Conservation (phyloP, 2,113 vertebrate genomes). For the Plectropomus leopardus region DNA sequence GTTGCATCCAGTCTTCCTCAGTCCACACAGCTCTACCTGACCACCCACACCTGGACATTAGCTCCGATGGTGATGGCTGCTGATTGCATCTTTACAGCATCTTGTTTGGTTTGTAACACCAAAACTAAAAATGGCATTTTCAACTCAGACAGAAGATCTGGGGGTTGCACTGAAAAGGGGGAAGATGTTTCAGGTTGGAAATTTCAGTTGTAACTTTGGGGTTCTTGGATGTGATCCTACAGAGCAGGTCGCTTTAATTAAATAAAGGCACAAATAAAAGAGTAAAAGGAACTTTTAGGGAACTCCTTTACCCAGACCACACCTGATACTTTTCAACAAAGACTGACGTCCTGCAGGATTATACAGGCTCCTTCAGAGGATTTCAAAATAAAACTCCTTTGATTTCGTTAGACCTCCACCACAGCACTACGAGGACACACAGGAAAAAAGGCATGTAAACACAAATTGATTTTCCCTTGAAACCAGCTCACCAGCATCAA, state of each 20-base stretch:
- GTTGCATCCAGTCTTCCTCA: background rate
- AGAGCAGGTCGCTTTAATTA: constrained; percentile 26
- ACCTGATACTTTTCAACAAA: constrained; percentile 6
- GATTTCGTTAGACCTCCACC: constrained; percentile 25
- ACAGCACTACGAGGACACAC: constrained; percentile 3
- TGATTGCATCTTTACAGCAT: background rate
- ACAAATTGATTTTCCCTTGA: background rate
- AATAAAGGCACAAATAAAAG: constrained; percentile 80
- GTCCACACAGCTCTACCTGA: constrained; percentile 1
- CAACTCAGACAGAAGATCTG: constrained; percentile 7
- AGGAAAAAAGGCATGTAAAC: constrained; percentile 16
- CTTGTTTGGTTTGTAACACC: constrained; percentile 8
- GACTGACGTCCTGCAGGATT: constrained; percentile 9
- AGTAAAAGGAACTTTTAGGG: constrained; percentile 4
- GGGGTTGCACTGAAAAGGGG: background rate
- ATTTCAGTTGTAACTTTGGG: background rate
- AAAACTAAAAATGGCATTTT: background rate
- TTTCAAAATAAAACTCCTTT: constrained; percentile 24
- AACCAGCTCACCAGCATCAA: background rate
- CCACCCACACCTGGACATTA: background rate
- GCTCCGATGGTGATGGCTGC: background rate
- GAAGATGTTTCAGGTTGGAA: constrained; percentile 13
- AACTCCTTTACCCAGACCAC: constrained; percentile 25
- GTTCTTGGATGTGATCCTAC: constrained; percentile 8
- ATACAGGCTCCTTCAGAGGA: background rate